Base-by-base conservation (phyloP, 2,888 invertebrate genomes). In the Ethmia dodecea region DNA sequence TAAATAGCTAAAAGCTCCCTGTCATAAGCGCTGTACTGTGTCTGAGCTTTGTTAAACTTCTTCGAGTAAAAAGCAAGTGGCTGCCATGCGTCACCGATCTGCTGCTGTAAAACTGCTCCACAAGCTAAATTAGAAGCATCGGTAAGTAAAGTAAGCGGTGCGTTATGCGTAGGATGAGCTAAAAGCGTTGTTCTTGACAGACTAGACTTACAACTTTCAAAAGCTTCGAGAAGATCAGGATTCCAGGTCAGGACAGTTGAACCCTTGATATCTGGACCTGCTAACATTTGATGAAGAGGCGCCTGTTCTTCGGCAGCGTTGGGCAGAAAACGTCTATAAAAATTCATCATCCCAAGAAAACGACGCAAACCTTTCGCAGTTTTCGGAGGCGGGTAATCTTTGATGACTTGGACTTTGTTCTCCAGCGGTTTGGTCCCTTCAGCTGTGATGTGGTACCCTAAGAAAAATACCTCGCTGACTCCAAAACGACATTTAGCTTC, bases 371-470 rank as follows among this genome's bases (percentile, higher is more conserved):
- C 32, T 25, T 37, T 6, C 1, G 38, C 42, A 8, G 41, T 37
- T 13, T 40, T 38, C 0, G 41, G 45, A 5, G 26, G 10, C 2
- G 38, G 37, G n/a, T 28, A 47, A 5, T 38, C 30, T n/a, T 12
- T n/a, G 1, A 46, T n/a, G 6, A 40, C 35, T 16, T 38, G 10
- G 1, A 45, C 29, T 12, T 40, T 24, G n/a, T 34, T 35, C 11
- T 5, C 15, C 8, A 25, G 40, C 9, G 43, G 42, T 4, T 31
- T 13, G 2, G 41, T 49, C 9, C 55, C 54, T 2, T 42, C 30
- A 5, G 13, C 13, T 5, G 39, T 28, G 13, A 60, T 36, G 5
- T 27, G 26, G 31, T 52, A 49, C 1, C 60, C 60, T 5, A 60
- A 37, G 30, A 55, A 61, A 3, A 35, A 33, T 1, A 60, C 39